Base-by-base conservation (phyloP, 2,888 invertebrate genomes). In the Scaptomyza parva region DNA sequence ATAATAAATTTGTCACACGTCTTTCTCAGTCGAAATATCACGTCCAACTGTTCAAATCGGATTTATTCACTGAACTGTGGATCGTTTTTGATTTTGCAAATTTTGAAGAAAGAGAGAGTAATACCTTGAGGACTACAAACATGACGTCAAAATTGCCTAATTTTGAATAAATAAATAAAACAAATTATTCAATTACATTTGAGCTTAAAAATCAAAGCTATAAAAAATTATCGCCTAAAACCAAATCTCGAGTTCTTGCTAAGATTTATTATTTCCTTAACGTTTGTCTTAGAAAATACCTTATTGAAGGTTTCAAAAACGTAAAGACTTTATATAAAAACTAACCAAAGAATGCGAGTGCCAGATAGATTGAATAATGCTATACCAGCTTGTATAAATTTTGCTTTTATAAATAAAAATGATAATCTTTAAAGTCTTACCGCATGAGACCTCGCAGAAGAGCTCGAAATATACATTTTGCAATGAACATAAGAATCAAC, bases 21-120 rank as follows among this genome's bases (percentile, higher is more conserved):
- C 76, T 65, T 69, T 37, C 41, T 55, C 37, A 22, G 35, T 35
- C 22, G 30, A 65, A 69, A 69, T 75, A 65, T 65, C 63, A 39
- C 59, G 45, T 28, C 44, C 11, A 67, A 76, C 76, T 82, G 67
- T 52, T 37, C 44, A 11, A 11, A 44, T 20, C 18, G n/a, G 40
- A 50, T 39, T 39, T 48, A 41, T 41, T 58, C 44, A 47, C 12
- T 22, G 17, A 22, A 37, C 43, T 26, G 43, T 7, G 20, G 40
- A 76, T 59, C 52, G 65, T 1, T 33, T 33, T 14, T 3, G n/a
- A n/a, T n/a, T n/a, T n/a, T n/a, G n/a, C n/a, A n/a, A n/a, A n/a
- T n/a, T n/a, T n/a, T n/a, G n/a, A n/a, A n/a, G n/a, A n/a, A n/a
- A n/a, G n/a, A n/a, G n/a, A n/a, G n/a, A n/a, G n/a, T n/a, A n/a